A percentile compares a stretch with the other conserved stretches of the same genome.
These are phyloP conservation scores for Alauda arvensis DNA, from an alignment of 2,797 vertebrate species.

Conservation along the genomic window DNA sequence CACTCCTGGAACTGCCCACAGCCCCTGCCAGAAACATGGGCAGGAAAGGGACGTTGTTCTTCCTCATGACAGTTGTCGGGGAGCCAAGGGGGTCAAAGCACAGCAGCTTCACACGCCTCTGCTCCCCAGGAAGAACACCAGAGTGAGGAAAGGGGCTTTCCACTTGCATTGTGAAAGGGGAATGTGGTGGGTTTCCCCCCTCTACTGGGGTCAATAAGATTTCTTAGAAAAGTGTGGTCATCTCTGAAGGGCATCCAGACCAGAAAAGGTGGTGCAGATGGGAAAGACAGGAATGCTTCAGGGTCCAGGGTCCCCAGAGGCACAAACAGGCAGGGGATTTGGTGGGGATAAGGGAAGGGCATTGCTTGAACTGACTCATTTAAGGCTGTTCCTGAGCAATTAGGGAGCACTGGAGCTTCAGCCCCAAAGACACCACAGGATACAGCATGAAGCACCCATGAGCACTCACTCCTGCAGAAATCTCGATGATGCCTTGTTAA, in stretches of 20 bases:
- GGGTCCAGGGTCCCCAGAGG: not conserved
- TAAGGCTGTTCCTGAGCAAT: not conserved
- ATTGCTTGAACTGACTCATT: fast-evolving
- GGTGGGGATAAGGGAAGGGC: not conserved
- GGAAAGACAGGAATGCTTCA: not conserved
- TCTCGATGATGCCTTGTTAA: not conserved
- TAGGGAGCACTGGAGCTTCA: not conserved
- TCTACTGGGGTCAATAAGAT: not conserved
- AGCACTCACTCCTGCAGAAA: not conserved
- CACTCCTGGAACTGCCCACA: fast-evolving
- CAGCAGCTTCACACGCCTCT: not conserved
- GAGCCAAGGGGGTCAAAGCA: slow-evolving; percentile 3
- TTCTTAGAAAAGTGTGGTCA: slow-evolving; percentile 44
- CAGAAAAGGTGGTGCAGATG: not conserved
- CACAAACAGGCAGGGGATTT: not conserved
- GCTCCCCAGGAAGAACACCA: not conserved
- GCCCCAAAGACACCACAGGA: not conserved
- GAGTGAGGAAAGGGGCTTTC: slow-evolving; percentile 49
- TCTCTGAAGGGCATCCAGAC: not conserved
- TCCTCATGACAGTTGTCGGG: not conserved
- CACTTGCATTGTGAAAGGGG: not conserved
- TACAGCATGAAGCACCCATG: fast-evolving
- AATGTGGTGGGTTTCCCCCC: not conserved
- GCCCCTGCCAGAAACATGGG: fast-evolving
- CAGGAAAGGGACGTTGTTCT: not conserved